Evolutionary conservation across 2,888 invertebrate species (phyloP).

Genomic region (Baccha elongata): DNA sequence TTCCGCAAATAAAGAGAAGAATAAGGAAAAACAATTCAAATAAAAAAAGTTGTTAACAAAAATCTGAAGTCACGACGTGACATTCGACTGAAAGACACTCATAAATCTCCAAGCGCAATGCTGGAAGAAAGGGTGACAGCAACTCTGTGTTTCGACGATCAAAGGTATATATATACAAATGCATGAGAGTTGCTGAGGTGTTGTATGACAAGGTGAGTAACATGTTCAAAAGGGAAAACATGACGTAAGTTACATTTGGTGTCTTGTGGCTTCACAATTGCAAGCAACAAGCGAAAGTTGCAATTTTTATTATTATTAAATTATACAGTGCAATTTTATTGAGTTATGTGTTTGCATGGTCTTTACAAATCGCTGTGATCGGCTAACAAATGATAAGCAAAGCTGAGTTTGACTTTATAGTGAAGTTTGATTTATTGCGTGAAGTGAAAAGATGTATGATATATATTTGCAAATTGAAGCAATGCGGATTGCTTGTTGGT

Average conservation of each 20-base stretch:
- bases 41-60: slow-evolving; percentile 49
- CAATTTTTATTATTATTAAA: slow-evolving; percentile 14
- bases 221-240: slow-evolving; percentile 47
- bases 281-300: slow-evolving; percentile 39
- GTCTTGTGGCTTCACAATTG: background rate
- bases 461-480: slow-evolving; percentile 46
- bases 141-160: slow-evolving; percentile 5
- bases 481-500: slow-evolving; percentile 6
- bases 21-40: slow-evolving; percentile 44
- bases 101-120: slow-evolving; percentile 39
- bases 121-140: slow-evolving; percentile 43
- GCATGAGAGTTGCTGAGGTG: slow-evolving; percentile 29
- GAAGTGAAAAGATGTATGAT: slow-evolving; percentile 52
- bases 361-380: slow-evolving; percentile 5
- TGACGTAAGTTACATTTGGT: slow-evolving; percentile 45
- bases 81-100: slow-evolving; percentile 49
- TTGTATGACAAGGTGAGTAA: slow-evolving; percentile 59
- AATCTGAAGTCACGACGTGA: slow-evolving; percentile 65
- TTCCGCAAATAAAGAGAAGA: slow-evolving; percentile 58
- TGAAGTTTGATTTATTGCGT: slow-evolving; percentile 56
- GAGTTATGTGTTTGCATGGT: slow-evolving; percentile 9
- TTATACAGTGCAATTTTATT: background rate
- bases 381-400: slow-evolving; percentile 8
- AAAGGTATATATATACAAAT: background rate
- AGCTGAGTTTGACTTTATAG: background rate